phyloP scores from a whole-genome alignment of 2,888 invertebrate species.

The Eupithecia pulchellata region DNA sequence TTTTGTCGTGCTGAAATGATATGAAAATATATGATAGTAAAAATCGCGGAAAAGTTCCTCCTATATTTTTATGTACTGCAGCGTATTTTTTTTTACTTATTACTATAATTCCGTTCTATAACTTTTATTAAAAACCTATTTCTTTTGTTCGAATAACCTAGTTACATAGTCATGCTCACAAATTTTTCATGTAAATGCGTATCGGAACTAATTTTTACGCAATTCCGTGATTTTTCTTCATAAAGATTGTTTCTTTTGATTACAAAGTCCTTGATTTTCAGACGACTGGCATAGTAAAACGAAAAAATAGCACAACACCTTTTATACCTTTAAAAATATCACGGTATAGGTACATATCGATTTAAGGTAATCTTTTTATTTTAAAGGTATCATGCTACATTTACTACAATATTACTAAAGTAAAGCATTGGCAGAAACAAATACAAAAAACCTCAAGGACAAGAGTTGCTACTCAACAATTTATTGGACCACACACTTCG shows the following conservation, averaged over 20 bases:
- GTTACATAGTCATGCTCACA: not conserved
- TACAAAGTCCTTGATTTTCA: constrained; percentile 50
- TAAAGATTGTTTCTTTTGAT: constrained; percentile 56
- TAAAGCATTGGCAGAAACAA: not conserved
- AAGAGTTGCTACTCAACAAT: not conserved
- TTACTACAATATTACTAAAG: not conserved
- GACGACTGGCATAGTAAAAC: constrained; percentile 41
- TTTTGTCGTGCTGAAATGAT: no score
- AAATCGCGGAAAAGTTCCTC: no score
- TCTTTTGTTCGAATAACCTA: not conserved
- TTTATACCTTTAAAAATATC: not conserved
- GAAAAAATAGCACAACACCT: constrained; percentile 48
- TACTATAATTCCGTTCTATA: no score
- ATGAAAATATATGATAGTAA: no score
- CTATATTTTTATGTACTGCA: no score
- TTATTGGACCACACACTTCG: constrained; percentile 26
- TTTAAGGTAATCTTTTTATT: not conserved
- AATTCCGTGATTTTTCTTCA: constrained; percentile 63
- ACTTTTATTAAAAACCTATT: no score
- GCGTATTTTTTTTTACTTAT: no score
- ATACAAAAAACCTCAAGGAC: not conserved
- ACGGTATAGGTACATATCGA: no score
- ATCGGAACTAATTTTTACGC: constrained; percentile 34
- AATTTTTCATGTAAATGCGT: constrained; percentile 12
- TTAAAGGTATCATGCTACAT: not conserved